These are phyloP conservation scores for Perccottus glenii DNA, from an alignment of 2,113 vertebrate genomes.

Conservation along the genomic window DNA sequence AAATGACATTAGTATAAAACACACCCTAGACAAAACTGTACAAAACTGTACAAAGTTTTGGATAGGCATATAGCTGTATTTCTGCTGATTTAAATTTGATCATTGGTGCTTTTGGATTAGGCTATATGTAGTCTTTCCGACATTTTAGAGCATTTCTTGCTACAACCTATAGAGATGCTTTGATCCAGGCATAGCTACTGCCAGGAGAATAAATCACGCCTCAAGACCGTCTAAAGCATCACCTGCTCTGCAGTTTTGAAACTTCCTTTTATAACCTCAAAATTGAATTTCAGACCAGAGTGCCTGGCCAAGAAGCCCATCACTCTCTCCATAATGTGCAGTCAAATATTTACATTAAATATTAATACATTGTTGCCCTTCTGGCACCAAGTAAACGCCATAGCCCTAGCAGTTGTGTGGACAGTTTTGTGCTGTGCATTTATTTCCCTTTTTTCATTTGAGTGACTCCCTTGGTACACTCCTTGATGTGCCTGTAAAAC, in stretches of 20 bases:
- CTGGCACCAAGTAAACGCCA: conserved; percentile 12
- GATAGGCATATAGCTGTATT: neutral
- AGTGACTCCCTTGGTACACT: neutral
- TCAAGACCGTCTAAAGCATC: conserved; percentile 37
- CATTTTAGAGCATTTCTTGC: conserved; percentile 4
- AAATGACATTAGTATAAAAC: too few relatives aligned
- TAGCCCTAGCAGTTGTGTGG: conserved; percentile 29
- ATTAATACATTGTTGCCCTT: conserved; percentile 40
- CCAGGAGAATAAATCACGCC: conserved; percentile 42
- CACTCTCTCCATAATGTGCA: conserved; percentile 19
- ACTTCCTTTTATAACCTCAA: conserved; percentile 50
- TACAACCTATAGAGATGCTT: conserved; percentile 38
- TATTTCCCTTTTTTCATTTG: neutral
- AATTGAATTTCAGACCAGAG: conserved; percentile 46
- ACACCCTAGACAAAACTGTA: too few relatives aligned
- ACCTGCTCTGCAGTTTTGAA: conserved; percentile 43
- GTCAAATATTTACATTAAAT: conserved; percentile 41
- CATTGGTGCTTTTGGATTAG: too few relatives aligned
- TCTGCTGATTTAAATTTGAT: too few relatives aligned
- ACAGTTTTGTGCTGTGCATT: neutral
- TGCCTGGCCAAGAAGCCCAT: neutral
- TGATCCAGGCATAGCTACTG: conserved; percentile 28
- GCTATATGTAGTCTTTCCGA: conserved; percentile 11
- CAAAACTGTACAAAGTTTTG: neutral
- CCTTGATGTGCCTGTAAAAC: too few relatives aligned